A percentile compares a stretch with the other conserved stretches of the same genome.
Conservation (phyloP, 2,113 vertebrate species). For the Rallus limicola region DNA sequence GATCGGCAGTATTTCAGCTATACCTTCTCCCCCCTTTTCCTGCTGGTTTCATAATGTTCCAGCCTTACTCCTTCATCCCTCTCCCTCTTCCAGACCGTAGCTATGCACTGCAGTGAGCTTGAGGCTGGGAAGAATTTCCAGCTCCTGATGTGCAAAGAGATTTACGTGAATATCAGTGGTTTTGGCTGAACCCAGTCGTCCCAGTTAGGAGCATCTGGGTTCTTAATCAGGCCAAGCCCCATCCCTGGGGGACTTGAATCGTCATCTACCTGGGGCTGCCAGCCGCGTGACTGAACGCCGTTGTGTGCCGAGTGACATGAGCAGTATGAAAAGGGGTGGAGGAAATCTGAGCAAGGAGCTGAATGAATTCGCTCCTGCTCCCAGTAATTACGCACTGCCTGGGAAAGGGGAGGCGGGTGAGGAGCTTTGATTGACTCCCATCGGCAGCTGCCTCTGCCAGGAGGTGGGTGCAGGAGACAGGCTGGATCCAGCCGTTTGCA, state of each 20-base stretch:
- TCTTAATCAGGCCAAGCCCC: neutral
- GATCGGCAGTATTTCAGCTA: neutral
- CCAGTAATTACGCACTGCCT: neutral
- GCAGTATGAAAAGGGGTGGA: constrained; percentile 12
- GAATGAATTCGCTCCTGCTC: constrained; percentile 39
- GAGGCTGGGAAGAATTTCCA: neutral
- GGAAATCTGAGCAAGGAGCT: neutral
- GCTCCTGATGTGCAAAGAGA: neutral
- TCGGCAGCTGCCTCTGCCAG: neutral
- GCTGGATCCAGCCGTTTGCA: neutral
- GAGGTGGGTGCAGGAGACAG: neutral
- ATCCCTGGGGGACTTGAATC: neutral
- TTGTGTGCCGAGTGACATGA: neutral
- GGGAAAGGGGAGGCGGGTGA: neutral
- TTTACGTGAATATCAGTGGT: neutral
- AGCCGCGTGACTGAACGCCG: neutral
- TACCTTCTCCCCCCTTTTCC: neutral
- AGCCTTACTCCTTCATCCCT: neutral
- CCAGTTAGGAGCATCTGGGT: neutral
- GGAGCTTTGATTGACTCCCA: neutral
- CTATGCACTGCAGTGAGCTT: neutral
- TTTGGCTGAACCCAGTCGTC: neutral
- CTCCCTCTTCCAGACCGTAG: neutral
- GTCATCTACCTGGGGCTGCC: constrained; percentile 30
- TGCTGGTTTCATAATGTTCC: constrained; percentile 17